phyloP scores from a whole-genome alignment of 1,140 invertebrate genomes.

The Drosophila melanogaster region Release_6_plus_ISO1_MT NT_033777.3:9891501-9892000 shows the following conservation, averaged over 20 bases:
- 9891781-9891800: conserved; percentile 52
- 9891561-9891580: neutral
- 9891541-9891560: conserved; percentile 13
- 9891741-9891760: conserved; percentile 69
- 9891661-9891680: conserved; percentile 2
- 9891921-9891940: conserved; percentile 65
- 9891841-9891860: conserved; percentile 62
- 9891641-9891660: conserved; percentile 10
- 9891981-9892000: neutral
- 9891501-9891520: conserved; percentile 30
- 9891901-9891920: conserved; percentile 76
- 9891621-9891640: conserved; percentile 65
- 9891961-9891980: conserved; percentile 29
- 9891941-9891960: conserved; percentile 26
- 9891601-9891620: conserved; percentile 77
- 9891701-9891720: conserved; percentile 20
- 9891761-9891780: conserved; percentile 59
- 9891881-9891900: conserved; percentile 34
- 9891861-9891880: conserved; percentile 60
- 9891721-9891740: conserved; percentile 53
- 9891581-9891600: conserved; percentile 28
- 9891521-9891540: conserved; percentile 32
- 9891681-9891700: neutral
- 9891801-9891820: conserved; percentile 20
- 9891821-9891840: conserved; percentile 15